Percentiles rank a stretch among this genome's conserved stretches.
phyloP scores from a whole-genome alignment of 2,797 vertebrate genomes.

The Myoxocephalus aenaeus region DNA sequence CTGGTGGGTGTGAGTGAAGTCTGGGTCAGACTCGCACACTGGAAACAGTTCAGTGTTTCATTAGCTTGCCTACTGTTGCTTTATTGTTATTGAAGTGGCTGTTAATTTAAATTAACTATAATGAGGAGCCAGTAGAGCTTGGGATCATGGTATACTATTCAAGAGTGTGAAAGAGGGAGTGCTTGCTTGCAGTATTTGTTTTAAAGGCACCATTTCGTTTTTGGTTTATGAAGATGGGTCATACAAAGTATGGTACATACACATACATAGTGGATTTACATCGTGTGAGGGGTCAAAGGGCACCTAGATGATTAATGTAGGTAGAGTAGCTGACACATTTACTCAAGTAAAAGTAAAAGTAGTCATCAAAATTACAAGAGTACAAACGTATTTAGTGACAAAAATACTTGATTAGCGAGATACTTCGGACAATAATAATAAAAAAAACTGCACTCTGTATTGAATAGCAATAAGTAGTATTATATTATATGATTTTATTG shows the following conservation, averaged over 20 bases:
- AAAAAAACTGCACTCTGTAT: background rate
- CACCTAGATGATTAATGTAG: too few relatives aligned
- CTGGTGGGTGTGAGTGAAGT: conserved; percentile 75
- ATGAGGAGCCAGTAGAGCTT: conserved; percentile 60
- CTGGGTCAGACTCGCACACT: conserved; percentile 69
- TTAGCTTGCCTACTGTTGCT: conserved; percentile 69
- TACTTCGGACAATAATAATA: too few relatives aligned
- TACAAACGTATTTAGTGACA: background rate
- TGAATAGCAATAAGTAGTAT: background rate
- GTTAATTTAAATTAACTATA: conserved; percentile 74
- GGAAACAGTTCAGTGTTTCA: conserved; percentile 77
- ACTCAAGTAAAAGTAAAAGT: background rate
- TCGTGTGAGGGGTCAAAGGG: background rate
- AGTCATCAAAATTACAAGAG: too few relatives aligned
- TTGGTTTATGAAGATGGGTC: background rate
- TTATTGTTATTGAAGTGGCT: conserved; percentile 78
- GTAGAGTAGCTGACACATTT: too few relatives aligned
- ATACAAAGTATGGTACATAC: background rate
- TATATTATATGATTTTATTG: background rate
- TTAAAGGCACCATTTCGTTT: conserved; percentile 15
- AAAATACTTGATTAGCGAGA: background rate
- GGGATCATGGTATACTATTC: conserved; percentile 44
- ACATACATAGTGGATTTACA: background rate
- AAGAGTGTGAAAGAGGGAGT: conserved; percentile 16
- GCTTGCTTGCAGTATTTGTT: conserved; percentile 9